Base-by-base conservation (phyloP, 2,888 invertebrate genomes). In the Drosophila longiperda region DNA sequence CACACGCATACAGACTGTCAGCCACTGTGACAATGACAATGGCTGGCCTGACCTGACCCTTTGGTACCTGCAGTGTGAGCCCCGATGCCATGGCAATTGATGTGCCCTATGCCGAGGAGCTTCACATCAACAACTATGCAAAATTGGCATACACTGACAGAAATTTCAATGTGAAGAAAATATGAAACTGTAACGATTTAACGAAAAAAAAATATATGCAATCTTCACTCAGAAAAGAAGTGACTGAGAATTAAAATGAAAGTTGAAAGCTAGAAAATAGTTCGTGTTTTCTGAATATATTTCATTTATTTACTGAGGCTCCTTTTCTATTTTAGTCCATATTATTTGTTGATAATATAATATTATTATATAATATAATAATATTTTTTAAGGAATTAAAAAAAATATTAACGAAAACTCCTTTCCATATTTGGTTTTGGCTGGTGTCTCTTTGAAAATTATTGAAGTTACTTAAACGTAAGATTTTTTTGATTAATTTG, bases 21-120 rank as follows among this genome's bases (percentile, higher is more conserved):
- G 70, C 34, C 57, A 69, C 49, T 79, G 82, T 73, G 81, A 78
- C 81, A 81, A 76, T 68, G 75, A 67, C 78, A 80, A 52, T 73
- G 80, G 67, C 73, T 69, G 57, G 57, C 60, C 63, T 36, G 58
- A 64, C 58, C 50, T 29, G 65, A 42, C 64, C 49, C 45, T 61
- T 55, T 49, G 45, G 42, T 70, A 66, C 62, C 70, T 53, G 50
- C 54, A 58, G 33, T n/a, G 38, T 26, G 29, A n/a, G 32, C 40
- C 53, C 11, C 15, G 33, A 32, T 33, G 17, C 15, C 23, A 32
- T n/a, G 3, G 17, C 53, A 33, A 7, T 29, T 11, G 32, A 20
- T 23, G 12, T 33, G 23, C 20, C 40, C 52, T 40, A 62, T 17
- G 50, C 5, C 11, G 49, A 23, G 4, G 50, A 58, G 49, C 57